Percentiles rank a stretch among this genome's conserved stretches.
These are phyloP conservation scores for Lepidochitona cinerea DNA, from an alignment of 2,888 invertebrate genomes.

Conservation along the genomic window DNA sequence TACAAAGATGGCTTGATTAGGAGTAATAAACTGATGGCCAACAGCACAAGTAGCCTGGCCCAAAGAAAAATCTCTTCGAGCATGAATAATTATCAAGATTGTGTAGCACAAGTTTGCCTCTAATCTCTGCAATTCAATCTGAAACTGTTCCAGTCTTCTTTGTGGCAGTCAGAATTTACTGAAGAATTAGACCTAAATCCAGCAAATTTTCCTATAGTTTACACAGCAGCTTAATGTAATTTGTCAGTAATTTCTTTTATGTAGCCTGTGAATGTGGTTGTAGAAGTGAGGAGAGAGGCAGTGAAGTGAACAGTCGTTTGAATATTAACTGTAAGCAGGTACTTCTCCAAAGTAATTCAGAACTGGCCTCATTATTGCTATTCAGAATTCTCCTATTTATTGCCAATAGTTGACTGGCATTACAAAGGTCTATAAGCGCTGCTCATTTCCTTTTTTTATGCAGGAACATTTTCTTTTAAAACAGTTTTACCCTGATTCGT, in stretches of 20 bases:
- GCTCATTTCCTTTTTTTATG: too few species aligned
- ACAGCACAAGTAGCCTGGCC: neutral
- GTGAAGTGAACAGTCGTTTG: neutral
- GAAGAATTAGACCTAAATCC: constrained; percentile 1
- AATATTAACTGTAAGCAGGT: neutral
- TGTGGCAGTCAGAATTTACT: neutral
- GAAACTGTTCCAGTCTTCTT: neutral
- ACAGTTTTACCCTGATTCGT: too few species aligned
- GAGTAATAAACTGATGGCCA: neutral
- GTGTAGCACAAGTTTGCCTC: neutral
- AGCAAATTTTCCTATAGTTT: constrained; percentile 5
- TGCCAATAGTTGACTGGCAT: neutral
- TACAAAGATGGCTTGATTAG: neutral
- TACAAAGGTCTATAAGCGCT: neutral
- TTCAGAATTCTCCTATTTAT: neutral
- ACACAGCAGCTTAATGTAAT: neutral
- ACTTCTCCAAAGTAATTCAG: neutral
- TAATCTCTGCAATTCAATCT: constrained; percentile 7
- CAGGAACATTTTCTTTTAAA: too few species aligned
- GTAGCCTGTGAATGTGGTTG: neutral
- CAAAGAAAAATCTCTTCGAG: neutral
- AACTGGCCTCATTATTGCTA: neutral
- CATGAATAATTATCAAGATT: constrained; percentile 7
- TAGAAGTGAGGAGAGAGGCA: neutral
- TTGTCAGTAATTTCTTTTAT: constrained; percentile 9